Evolutionary conservation across 2,113 vertebrate genomes (phyloP).

Genomic region (Antechinus stuartii): DNA sequence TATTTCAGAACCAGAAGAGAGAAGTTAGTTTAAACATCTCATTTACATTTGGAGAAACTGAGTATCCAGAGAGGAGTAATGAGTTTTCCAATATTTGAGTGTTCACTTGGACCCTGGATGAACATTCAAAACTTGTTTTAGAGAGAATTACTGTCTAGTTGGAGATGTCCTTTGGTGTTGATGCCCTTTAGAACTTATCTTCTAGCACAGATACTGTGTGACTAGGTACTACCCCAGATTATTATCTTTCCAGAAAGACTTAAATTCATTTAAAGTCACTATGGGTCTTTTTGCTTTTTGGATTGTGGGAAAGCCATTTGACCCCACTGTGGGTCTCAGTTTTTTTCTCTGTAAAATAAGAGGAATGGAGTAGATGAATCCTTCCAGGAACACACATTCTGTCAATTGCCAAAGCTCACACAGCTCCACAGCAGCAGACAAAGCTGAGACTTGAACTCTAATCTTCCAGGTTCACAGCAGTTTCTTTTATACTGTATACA

Average conservation of each 20-base stretch:
- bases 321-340: neutral
- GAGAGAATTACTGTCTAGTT: neutral
- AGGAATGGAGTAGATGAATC: neutral
- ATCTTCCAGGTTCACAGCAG: neutral
- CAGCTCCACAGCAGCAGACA: neutral
- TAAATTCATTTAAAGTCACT: neutral
- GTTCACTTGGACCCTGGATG: neutral
- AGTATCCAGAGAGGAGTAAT: neutral
- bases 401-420: neutral
- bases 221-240: neutral
- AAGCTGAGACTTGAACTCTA: neutral
- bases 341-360: neutral
- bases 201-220: neutral
- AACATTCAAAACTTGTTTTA: neutral
- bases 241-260: neutral
- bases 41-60: neutral
- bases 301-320: neutral
- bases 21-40: neutral
- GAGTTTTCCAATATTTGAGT: neutral
- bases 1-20: neutral
- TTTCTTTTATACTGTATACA: neutral
- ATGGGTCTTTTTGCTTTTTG: neutral
- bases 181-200: neutral
- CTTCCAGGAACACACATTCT: neutral
- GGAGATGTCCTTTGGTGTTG: neutral